These are phyloP conservation scores for Peromyscus eremicus DNA, from an alignment of 2,797 vertebrate genomes.

Conservation along the genomic window DNA sequence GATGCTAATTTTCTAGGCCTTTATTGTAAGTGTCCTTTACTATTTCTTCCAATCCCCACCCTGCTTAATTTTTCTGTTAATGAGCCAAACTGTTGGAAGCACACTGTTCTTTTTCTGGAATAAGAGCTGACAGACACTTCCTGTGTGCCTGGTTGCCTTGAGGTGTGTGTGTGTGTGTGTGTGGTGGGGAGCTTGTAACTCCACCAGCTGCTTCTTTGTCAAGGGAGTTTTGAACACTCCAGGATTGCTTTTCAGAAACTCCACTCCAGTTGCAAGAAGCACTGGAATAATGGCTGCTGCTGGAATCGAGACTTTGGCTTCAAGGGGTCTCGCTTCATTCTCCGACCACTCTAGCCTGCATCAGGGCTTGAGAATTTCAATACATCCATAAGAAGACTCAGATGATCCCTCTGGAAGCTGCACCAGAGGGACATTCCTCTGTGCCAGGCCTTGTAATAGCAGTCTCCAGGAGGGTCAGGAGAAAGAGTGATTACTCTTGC, in stretches of 20 bases:
- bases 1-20: background rate
- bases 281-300: background rate
- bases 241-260: background rate
- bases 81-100: background rate
- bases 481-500: background rate
- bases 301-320: background rate
- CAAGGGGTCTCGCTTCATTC: background rate
- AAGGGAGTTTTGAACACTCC: background rate
- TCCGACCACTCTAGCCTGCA: background rate
- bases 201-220: background rate
- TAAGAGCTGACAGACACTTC: background rate
- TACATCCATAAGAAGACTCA: background rate
- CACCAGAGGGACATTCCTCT: background rate
- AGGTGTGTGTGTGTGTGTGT: background rate
- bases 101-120: background rate
- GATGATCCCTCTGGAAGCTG: background rate
- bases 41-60: background rate
- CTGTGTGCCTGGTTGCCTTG: background rate
- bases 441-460: background rate
- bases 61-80: background rate
- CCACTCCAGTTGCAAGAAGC: background rate
- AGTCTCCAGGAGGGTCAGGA: background rate
- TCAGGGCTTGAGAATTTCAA: background rate
- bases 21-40: background rate
- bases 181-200: background rate